Base-by-base conservation (phyloP, 2,113 vertebrate species). In the Plecotus auritus region DNA sequence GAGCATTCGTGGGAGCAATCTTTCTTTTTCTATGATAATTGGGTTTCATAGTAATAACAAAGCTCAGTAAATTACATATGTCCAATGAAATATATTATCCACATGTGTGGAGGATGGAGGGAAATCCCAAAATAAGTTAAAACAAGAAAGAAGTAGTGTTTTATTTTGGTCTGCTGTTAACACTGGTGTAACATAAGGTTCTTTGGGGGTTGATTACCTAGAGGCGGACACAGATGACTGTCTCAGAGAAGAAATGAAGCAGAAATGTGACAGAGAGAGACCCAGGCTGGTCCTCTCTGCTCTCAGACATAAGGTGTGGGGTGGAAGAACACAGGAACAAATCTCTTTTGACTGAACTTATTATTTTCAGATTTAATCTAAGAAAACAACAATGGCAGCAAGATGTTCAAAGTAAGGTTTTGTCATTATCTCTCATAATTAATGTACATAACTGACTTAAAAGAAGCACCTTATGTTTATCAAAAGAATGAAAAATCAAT, bases 1-100 rank as follows among this genome's bases (percentile, higher is more conserved):
- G 32, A 76, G 66, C 51, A 49, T 84, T 87, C 69, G 84, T 35
- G 64, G 69, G 18, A 94, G 69, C 61, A 77, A 93, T 90, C 76
- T 56, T 96, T 96, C 93, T 92, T 96, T 92, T 82, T 82, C 95
- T 73, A 2, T 82, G 85, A 64, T 93, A 97, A 93, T 72, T 95
- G 59, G 67, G 59, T 95, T 94, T 93, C 85, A 77, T 42, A 64
- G 70, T 66, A 88, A 90, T 90, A 92, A 49, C 37, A 82, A 83
- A 90, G 23, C 59, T 84, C 59, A 80, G 69, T 76, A 91, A 82
- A 96, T 91, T 74, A 82, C n/a, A 88, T 54, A 88, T 85, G 10
- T 16, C 88, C 40, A 67, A 42, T 73, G 89, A 95, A 95, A 82
- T 94, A 67, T 20, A 88, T 96, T 94, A 90, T 67, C 72, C 77